Percentiles rank a stretch among this genome's conserved stretches.
These are phyloP conservation scores for Xyrauchen texanus DNA, from an alignment of 2,113 vertebrate species.

Conservation along the genomic window DNA sequence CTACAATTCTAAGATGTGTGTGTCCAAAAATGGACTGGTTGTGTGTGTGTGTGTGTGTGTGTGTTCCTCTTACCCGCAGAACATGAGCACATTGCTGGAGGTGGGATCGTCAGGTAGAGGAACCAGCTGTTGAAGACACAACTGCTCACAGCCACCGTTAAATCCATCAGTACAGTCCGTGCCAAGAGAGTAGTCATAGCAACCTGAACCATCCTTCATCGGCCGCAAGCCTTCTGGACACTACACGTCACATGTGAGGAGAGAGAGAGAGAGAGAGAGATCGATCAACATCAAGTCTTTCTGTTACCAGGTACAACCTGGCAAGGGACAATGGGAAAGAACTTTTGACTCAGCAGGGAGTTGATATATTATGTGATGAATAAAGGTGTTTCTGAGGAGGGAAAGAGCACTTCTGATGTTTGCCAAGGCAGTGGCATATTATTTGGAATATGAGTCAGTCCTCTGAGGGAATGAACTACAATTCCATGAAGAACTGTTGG, in stretches of 20 bases:
- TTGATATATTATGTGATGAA: conserved; percentile 13
- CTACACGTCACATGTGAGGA: conserved; percentile 64
- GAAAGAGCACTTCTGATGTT: neutral
- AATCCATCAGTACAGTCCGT: conserved; percentile 97
- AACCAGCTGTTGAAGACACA: conserved; percentile 93
- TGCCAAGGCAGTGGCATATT: neutral
- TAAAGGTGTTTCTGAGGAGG: conserved; percentile 8
- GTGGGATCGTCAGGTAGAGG: conserved; percentile 85
- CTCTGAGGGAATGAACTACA: too few species aligned
- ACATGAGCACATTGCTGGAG: conserved; percentile 96
- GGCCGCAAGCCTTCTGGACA: conserved; percentile 92
- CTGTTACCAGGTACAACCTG: conserved; percentile 40
- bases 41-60: neutral
- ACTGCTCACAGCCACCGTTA: conserved; percentile 95
- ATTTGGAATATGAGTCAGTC: neutral
- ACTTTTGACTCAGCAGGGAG: neutral
- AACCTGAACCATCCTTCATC: conserved; percentile 97
- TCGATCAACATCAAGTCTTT: conserved; percentile 57
- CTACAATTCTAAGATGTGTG: too few species aligned
- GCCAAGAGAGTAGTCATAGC: conserved; percentile 95
- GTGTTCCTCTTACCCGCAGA: conserved; percentile 88
- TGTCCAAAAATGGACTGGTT: too few species aligned
- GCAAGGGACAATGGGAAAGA: conserved; percentile 11
- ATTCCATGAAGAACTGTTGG: too few species aligned
- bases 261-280: conserved; percentile 4